Evolutionary conservation across 2,113 vertebrate species (phyloP).

Genomic region (Pantherophis guttatus): DNA sequence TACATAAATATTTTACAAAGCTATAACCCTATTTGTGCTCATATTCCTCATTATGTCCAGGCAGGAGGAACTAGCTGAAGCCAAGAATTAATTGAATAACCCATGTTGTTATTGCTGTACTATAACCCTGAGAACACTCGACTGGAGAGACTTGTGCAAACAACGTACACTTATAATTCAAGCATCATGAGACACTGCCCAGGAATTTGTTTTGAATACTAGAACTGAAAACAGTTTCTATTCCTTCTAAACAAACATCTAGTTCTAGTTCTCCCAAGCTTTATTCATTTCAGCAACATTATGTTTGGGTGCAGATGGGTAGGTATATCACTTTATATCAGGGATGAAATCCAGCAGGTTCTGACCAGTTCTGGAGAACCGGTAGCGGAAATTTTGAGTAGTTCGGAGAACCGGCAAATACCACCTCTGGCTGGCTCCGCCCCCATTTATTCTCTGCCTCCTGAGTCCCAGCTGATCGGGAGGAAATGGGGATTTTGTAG

Average conservation of each 20-base stretch:
- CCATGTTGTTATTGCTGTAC: background rate
- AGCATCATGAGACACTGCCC: background rate
- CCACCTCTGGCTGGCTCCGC: no score
- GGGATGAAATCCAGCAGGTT: no score
- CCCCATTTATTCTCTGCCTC: no score
- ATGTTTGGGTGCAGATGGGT: background rate
- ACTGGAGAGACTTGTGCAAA: background rate
- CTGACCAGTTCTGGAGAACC: no score
- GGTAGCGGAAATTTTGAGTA: no score
- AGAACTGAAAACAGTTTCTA: background rate
- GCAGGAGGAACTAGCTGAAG: background rate
- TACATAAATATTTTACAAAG: background rate
- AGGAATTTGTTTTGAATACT: background rate
- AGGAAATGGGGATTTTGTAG: no score
- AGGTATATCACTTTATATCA: background rate
- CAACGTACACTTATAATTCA: background rate
- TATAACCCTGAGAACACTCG: background rate
- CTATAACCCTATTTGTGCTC: background rate
- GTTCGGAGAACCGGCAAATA: no score
- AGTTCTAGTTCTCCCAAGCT: background rate
- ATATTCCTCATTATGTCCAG: background rate
- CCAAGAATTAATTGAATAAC: background rate
- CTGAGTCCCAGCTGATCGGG: no score
- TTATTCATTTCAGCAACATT: background rate
- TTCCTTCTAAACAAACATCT: background rate